Base-by-base conservation (phyloP, 2,797 vertebrate genomes). In the Acanthiza pusilla region DNA sequence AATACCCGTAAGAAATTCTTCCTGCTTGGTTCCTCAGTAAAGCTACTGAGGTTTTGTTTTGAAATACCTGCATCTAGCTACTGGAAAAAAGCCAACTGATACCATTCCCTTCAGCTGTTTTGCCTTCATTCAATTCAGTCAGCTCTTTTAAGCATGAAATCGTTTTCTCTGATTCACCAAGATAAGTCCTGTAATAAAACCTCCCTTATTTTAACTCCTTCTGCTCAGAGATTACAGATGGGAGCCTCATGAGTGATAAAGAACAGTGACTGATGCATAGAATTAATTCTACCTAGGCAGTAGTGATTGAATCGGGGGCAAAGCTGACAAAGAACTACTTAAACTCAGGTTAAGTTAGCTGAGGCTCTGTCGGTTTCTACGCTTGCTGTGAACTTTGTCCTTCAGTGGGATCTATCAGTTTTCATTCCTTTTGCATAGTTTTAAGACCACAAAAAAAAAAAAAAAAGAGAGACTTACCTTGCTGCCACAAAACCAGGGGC, bases 81-180 rank as follows among this genome's bases (percentile, higher is more conserved):
- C 58, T 71, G 94, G 84, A 88, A 77, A 73, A 51, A 84, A 76
- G 60, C 73, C 94, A 92, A 16, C 25, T 62, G 85, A 88, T 88
- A 90, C 48, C 67, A 66, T 60, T 68, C 72, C 85, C 61, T 94
- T 88, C 61, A 91, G 89, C 57, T 51, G 63, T 67, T 94, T 78
- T 60, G 66, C 70, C 73, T 93, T 89, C 65, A 75, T 26, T 90
- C 58, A 85, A 85, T 91, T 91, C 76, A 66, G 40, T 80, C 87
- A 91, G 62, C 79, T 91, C 76, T 89, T 89, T 51, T 71, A 86
- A 93, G 85, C 85, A 81, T 78, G 74, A 96, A 96, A 94, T 91
- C 2, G 5, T 86, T 92, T 90, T 91, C 55, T 78, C 73, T 76
- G 73, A 93, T 92, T 82, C 77, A 91, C 53, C 42, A 57, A 81